Evolutionary conservation across 2,797 vertebrate species (phyloP).

Genomic region (Dipus sagitta): DNA sequence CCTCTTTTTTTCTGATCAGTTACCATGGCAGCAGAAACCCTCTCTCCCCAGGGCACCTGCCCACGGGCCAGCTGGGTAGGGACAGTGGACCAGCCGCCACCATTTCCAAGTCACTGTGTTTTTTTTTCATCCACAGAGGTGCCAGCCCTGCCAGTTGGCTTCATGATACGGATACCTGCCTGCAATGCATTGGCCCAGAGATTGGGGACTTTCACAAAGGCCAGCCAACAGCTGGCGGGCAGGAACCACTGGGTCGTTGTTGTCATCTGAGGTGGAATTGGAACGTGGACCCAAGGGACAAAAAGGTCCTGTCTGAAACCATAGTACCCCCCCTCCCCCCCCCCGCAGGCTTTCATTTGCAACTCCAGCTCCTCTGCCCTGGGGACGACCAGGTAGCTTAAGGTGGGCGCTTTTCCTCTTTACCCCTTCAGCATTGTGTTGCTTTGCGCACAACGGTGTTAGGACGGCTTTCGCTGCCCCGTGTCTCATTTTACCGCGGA

Average conservation of each 20-base stretch:
- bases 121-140: conserved; percentile 71
- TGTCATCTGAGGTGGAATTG: conserved; percentile 72
- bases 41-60: conserved; percentile 59
- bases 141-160: conserved; percentile 76
- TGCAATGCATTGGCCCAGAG: conserved; percentile 69
- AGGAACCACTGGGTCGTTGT: conserved; percentile 75
- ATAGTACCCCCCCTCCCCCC: not conserved
- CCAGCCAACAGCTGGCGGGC: conserved; percentile 83
- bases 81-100: conserved; percentile 55
- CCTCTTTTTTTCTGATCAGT: conserved; percentile 15
- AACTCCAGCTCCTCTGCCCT: conserved; percentile 31
- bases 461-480: not conserved
- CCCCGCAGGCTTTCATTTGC: not conserved
- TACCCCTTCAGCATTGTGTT: not conserved
- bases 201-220: conserved; percentile 79
- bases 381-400: not conserved
- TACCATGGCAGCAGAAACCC: conserved; percentile 42
- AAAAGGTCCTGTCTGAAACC: conserved; percentile 70
- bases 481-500: conserved; percentile 2
- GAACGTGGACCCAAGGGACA: conserved; percentile 48
- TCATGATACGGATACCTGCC: conserved; percentile 80
- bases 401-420: not conserved
- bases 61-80: conserved; percentile 65
- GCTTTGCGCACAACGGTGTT: not conserved
- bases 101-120: conserved; percentile 44